These are phyloP conservation scores for Protophormia terraenovae DNA, from an alignment of 2,888 invertebrate genomes.

Conservation along the genomic window DNA sequence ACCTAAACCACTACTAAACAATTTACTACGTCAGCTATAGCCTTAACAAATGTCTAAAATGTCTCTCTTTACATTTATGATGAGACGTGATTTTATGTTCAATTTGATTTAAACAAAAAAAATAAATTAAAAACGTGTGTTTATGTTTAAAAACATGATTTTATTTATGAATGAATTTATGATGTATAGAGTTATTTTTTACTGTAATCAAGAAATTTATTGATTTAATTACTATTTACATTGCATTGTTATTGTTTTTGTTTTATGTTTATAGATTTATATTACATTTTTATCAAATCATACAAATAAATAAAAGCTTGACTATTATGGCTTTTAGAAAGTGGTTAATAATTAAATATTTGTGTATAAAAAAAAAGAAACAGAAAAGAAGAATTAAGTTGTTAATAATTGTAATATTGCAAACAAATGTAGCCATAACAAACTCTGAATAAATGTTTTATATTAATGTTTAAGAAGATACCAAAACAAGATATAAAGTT, in stretches of 20 bases:
- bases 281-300: constrained; percentile 14
- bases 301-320: constrained; percentile 27
- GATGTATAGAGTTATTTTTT: not conserved
- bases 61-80: constrained; percentile 13
- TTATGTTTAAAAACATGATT: constrained; percentile 24
- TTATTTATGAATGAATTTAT: constrained; percentile 42
- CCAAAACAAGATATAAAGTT: constrained; percentile 1
- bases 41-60: not conserved
- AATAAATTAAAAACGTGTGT: not conserved
- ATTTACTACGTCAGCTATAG: not conserved
- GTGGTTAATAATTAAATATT: constrained; percentile 49
- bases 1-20: constrained; percentile 12
- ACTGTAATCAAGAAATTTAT: constrained; percentile 61
- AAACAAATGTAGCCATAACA: no score
- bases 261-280: constrained; percentile 30
- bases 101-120: not conserved
- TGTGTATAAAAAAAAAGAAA: not conserved
- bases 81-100: constrained; percentile 63
- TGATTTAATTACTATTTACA: constrained; percentile 57
- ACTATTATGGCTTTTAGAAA: constrained; percentile 61
- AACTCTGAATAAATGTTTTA: no score
- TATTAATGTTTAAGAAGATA: constrained; percentile 4
- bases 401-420: constrained; percentile 33
- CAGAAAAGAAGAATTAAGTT: constrained; percentile 45
- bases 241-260: constrained; percentile 33